A percentile compares a stretch with the other conserved stretches of the same genome.
Conservation (phyloP, 2,888 invertebrate genomes). For the Tenthredo notha region DNA sequence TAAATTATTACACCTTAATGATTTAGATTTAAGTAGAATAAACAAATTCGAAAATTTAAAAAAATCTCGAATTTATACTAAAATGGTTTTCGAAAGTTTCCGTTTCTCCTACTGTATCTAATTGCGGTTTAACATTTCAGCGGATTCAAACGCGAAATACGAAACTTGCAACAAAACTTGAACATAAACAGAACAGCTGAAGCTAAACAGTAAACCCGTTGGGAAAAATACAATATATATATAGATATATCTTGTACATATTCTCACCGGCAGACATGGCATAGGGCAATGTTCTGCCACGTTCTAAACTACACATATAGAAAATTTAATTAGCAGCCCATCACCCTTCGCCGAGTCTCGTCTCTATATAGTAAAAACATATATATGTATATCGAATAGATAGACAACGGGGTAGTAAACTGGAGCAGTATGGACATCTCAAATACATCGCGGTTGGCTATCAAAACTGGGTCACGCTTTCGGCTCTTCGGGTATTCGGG, state of each 20-base stretch:
- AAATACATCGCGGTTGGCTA: slow-evolving; percentile 57
- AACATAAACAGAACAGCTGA: slow-evolving; percentile 7
- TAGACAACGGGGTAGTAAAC: slow-evolving; percentile 39
- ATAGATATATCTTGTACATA: neutral
- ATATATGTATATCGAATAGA: neutral
- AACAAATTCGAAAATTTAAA: no score
- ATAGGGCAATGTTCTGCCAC: neutral
- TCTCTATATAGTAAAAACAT: neutral
- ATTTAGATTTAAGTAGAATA: neutral
- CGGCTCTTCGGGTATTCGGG: slow-evolving; percentile 54
- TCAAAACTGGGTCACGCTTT: slow-evolving; percentile 60
- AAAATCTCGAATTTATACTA: neutral
- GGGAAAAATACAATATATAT: neutral
- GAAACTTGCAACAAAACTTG: neutral
- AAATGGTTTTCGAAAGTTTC: slow-evolving; percentile 8
- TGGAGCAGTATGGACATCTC: slow-evolving; percentile 55
- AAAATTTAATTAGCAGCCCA: slow-evolving; percentile 24
- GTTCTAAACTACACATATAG: neutral
- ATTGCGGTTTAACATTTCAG: slow-evolving; percentile 30
- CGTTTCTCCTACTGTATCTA: neutral
- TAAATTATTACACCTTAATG: neutral
- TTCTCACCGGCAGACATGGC: neutral
- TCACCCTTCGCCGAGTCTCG: neutral
- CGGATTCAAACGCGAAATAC: slow-evolving; percentile 19
- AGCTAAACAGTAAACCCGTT: neutral